Percentiles rank a stretch among this genome's conserved stretches.
Conservation (phyloP, 2,113 vertebrate species). For the Limnothrissa miodon region DNA sequence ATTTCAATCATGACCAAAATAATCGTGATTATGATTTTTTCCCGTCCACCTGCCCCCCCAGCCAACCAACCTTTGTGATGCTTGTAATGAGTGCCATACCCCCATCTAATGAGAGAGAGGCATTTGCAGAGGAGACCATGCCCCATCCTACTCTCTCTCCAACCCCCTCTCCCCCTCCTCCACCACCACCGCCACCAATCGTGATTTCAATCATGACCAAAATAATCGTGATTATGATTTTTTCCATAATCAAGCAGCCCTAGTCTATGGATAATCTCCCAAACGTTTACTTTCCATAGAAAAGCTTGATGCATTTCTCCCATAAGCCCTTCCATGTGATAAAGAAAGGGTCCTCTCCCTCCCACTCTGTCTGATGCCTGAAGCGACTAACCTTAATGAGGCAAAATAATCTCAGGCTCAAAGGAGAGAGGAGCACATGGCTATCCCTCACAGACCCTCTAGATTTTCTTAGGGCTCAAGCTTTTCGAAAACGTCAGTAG, state of each 20-base stretch:
- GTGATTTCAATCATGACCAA: too few species aligned
- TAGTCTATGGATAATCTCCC: background rate
- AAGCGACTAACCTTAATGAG: conserved; percentile 13
- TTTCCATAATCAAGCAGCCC: too few species aligned
- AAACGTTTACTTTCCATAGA: background rate
- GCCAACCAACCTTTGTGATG: conserved; percentile 69
- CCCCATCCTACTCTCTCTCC: conserved; percentile 19
- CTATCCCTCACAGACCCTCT: background rate
- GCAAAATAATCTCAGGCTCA: conserved; percentile 11
- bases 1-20: too few species aligned
- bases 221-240: too few species aligned
- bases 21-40: too few species aligned
- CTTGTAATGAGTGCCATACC: conserved; percentile 88
- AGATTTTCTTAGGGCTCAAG: background rate
- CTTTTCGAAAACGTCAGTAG: too few species aligned
- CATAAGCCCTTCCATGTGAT: background rate
- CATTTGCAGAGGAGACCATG: conserved; percentile 62
- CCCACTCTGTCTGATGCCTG: background rate
- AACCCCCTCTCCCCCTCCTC: conserved; percentile 37
- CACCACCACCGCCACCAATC: conserved; percentile 49
- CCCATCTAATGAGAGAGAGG: conserved; percentile 76
- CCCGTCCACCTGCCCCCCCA: background rate
- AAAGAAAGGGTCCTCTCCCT: background rate
- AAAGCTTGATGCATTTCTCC: conserved; percentile 5
- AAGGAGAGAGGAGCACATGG: background rate